phyloP scores from a whole-genome alignment of 2,888 invertebrate species.

The Andrena camellia region DNA sequence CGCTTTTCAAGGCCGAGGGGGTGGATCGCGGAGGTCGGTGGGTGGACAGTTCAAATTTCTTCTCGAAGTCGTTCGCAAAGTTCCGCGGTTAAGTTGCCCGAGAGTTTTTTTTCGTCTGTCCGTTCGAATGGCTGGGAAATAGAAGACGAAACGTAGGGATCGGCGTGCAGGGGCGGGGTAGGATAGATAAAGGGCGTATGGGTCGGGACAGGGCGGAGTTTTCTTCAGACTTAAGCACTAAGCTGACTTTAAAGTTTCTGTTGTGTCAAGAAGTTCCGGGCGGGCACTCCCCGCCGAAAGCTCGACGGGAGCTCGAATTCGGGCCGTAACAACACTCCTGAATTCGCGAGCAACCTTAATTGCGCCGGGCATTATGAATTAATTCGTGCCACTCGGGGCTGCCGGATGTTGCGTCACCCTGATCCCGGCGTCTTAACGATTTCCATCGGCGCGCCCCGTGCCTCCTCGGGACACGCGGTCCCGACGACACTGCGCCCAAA shows the following conservation, averaged over 20 bases:
- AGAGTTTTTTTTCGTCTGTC: neutral
- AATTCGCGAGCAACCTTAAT: conserved; percentile 78
- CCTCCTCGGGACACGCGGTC: neutral
- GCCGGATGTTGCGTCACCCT: conserved; percentile 30
- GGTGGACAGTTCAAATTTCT: conserved; percentile 54
- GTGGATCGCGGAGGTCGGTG: neutral
- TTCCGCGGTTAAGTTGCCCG: conserved; percentile 62
- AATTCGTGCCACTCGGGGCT: conserved; percentile 68
- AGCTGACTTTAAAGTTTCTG: conserved; percentile 78
- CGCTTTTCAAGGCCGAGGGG: neutral
- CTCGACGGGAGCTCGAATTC: conserved; percentile 46
- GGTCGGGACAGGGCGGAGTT: conserved; percentile 43
- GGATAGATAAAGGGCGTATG: conserved; percentile 35
- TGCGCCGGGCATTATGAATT: conserved; percentile 73
- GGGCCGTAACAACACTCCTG: conserved; percentile 66
- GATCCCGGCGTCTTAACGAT: conserved; percentile 37
- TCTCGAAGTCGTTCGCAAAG: conserved; percentile 50
- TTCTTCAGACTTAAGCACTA: conserved; percentile 71
- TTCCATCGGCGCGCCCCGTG: conserved; percentile 2
- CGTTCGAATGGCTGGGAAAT: conserved; percentile 42
- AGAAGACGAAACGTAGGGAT: neutral
- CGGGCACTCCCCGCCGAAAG: conserved; percentile 64
- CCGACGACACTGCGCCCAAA: neutral
- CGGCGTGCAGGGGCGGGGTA: neutral
- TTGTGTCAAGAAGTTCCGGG: conserved; percentile 77